These are phyloP conservation scores for Drosophila anceps DNA, from an alignment of 2,888 invertebrate species.

Conservation along the genomic window DNA sequence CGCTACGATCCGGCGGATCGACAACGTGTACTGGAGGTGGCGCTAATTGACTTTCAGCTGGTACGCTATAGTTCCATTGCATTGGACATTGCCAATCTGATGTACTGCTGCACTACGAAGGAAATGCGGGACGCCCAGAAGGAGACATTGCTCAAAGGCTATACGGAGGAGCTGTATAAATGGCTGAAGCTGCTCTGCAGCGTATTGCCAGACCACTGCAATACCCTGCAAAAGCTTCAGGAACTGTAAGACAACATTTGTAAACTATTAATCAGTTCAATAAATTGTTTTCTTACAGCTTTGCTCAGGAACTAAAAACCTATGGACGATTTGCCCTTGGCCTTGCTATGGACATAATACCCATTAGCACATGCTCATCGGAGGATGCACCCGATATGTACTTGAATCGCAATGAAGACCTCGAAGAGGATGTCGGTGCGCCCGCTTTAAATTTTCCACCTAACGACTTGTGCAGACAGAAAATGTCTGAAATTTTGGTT, in stretches of 20 bases:
- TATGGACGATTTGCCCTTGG: constrained; percentile 90
- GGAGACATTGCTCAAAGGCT: constrained; percentile 87
- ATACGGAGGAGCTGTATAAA: constrained; percentile 87
- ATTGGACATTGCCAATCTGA: constrained; percentile 88
- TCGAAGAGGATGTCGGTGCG: constrained; percentile 81
- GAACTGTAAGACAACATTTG: constrained; percentile 49
- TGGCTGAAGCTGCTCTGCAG: constrained; percentile 87
- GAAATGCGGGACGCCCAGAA: constrained; percentile 88
- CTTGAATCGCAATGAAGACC: constrained; percentile 80
- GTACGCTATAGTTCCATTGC: constrained; percentile 90
- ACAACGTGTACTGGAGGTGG: constrained; percentile 87
- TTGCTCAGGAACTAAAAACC: constrained; percentile 88
- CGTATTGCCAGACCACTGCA: constrained; percentile 78
- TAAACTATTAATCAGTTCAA: background rate
- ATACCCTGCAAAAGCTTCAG: constrained; percentile 86
- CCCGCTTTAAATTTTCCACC: constrained; percentile 86
- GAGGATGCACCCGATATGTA: constrained; percentile 91
- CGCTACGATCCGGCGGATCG: constrained; percentile 86
- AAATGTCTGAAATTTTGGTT: constrained; percentile 89
- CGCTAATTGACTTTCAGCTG: constrained; percentile 90
- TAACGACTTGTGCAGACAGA: constrained; percentile 88
- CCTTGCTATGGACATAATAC: constrained; percentile 90
- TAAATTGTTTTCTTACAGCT: constrained; percentile 84
- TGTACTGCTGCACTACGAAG: constrained; percentile 89
- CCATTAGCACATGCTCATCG: constrained; percentile 89